phyloP scores from a whole-genome alignment of 2,888 invertebrate genomes.

The Limenitis camilla region DNA sequence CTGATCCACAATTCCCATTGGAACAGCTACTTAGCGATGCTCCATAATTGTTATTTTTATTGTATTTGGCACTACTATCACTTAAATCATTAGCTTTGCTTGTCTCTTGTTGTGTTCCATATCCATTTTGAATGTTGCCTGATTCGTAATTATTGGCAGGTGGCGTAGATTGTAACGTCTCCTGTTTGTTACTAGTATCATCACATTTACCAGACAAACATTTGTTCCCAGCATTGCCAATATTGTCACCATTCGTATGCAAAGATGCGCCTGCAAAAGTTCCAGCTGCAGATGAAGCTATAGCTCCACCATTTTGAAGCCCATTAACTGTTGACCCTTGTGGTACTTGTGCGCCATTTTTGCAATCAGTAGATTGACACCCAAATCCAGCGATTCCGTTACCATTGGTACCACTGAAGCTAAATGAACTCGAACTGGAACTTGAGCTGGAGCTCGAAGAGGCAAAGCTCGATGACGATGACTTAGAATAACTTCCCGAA shows the following conservation, averaged over 20 bases:
- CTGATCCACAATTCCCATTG: conserved; percentile 7
- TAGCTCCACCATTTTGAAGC: conserved; percentile 25
- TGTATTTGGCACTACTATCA: background rate
- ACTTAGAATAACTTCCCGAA: conserved; percentile 64
- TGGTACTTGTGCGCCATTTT: conserved; percentile 24
- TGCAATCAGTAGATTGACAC: conserved; percentile 27
- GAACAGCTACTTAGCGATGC: background rate
- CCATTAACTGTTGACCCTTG: conserved; percentile 19
- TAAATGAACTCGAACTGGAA: conserved; percentile 57
- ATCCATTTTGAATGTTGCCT: conserved; percentile 1
- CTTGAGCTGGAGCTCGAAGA: conserved; percentile 62
- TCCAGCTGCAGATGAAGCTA: conserved; percentile 21
- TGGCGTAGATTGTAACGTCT: background rate
- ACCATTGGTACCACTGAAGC: conserved; percentile 39
- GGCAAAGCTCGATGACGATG: conserved; percentile 58
- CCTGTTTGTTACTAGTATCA: conserved; percentile 6
- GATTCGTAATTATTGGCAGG: conserved; percentile 1
- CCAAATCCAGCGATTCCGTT: conserved; percentile 22
- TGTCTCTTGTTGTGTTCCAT: conserved; percentile 4
- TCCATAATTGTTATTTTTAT: background rate
- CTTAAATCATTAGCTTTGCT: background rate
- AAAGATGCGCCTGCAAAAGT: conserved; percentile 21
- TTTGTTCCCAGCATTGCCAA: conserved; percentile 3
- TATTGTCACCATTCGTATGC: background rate
- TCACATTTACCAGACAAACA: conserved; percentile 15